Conservation (phyloP, 2,113 vertebrate genomes). For the Opisthocomus hoazin region DNA sequence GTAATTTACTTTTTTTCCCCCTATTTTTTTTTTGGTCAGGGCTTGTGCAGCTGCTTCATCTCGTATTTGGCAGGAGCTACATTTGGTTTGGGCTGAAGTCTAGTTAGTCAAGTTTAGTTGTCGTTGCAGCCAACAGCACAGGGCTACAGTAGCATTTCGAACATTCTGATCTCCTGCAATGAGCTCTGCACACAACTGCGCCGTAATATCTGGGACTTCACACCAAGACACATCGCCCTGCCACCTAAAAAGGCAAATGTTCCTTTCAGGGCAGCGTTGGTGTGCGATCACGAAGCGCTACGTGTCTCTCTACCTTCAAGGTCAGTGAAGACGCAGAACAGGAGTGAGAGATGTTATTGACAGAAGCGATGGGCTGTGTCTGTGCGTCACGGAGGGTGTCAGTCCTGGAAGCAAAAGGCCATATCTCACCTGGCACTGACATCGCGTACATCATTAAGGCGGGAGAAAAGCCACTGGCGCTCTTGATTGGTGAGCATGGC, state of each 20-base stretch:
- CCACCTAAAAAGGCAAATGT: background rate
- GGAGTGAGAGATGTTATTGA: background rate
- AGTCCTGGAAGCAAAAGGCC: background rate
- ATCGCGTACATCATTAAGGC: slow-evolving; percentile 84
- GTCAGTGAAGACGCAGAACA: accelerated
- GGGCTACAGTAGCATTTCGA: background rate
- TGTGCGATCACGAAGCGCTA: background rate
- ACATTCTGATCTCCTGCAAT: background rate
- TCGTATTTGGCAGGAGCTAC: background rate
- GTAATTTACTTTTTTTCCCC: background rate
- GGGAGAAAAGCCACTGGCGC: slow-evolving; percentile 95
- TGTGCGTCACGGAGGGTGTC: background rate
- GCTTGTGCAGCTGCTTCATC: background rate
- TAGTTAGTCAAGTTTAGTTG: background rate
- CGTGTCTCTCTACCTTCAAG: background rate
- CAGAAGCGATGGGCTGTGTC: background rate
- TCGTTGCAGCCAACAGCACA: background rate
- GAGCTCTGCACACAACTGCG: background rate
- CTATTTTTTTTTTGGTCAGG: accelerated
- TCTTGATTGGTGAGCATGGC: slow-evolving; percentile 82
- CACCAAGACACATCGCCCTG: background rate
- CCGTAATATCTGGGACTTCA: background rate
- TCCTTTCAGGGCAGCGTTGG: background rate
- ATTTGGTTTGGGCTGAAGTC: background rate
- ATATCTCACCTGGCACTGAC: slow-evolving; percentile 84